Conservation (phyloP, 2,113 vertebrate species). For the Cololabis saira region DNA sequence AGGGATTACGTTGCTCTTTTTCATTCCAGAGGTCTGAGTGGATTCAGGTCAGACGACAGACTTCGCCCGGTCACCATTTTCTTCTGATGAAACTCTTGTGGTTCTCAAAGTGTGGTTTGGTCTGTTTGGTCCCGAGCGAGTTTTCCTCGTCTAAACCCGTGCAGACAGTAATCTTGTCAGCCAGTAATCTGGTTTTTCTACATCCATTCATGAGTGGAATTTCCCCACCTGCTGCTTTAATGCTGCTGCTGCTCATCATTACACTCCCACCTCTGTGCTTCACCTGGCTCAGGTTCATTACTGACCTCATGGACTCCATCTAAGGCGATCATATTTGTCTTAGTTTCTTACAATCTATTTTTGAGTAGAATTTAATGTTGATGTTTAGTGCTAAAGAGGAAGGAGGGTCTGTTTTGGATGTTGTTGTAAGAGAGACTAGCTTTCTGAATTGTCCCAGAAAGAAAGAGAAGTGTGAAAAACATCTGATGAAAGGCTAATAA, state of each 20-base stretch:
- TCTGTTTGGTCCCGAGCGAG: too few relatives aligned
- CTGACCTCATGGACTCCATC: background rate
- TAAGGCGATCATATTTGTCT: background rate
- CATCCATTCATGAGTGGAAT: too few relatives aligned
- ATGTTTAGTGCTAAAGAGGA: background rate
- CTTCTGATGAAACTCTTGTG: background rate
- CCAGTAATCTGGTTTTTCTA: too few relatives aligned
- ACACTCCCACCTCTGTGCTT: too few relatives aligned
- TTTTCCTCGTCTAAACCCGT: background rate
- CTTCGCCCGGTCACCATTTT: background rate
- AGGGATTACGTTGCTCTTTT: too few relatives aligned
- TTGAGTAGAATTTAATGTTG: background rate
- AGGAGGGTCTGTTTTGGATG: background rate
- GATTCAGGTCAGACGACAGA: background rate
- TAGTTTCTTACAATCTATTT: background rate
- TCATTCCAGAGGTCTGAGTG: too few relatives aligned
- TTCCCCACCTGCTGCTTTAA: too few relatives aligned
- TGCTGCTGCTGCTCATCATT: too few relatives aligned
- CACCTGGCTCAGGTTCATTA: background rate
- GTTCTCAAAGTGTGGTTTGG: background rate
- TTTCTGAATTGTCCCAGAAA: too few relatives aligned
- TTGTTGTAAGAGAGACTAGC: background rate
- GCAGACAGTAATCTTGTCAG: too few relatives aligned
- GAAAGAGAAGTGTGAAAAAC: too few relatives aligned
- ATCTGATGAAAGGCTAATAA: background rate